These are phyloP conservation scores for Dufourea novaeangliae DNA, from an alignment of 1,140 invertebrate species.

Conservation along the genomic window DNA sequence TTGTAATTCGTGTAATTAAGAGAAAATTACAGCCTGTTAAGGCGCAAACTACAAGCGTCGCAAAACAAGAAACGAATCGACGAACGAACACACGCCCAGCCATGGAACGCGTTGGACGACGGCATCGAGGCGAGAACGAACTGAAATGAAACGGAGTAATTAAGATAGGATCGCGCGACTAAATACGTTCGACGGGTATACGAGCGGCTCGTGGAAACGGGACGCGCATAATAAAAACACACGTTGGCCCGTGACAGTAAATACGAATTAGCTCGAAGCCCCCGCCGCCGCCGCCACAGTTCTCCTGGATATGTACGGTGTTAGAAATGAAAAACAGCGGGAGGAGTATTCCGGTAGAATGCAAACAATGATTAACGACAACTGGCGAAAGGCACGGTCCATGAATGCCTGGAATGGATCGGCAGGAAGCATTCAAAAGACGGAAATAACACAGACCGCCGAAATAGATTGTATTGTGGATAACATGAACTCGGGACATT, in stretches of 20 bases:
- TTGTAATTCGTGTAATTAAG: conserved; percentile 40
- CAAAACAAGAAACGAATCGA: conserved; percentile 2
- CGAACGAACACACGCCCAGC: not conserved
- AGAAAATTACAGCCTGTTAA: conserved; percentile 23
- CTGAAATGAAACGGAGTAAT: conserved; percentile 30
- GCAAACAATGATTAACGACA: conserved; percentile 48
- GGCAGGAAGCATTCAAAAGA: not conserved
- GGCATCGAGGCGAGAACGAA: not conserved
- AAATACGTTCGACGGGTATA: not conserved
- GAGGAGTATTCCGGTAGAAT: conserved; percentile 20
- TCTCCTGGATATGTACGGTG: conserved; percentile 8
- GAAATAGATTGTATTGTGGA: not conserved
- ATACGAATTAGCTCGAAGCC: conserved; percentile 19
- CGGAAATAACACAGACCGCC: conserved; percentile 11
- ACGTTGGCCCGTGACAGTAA: conserved; percentile 17
- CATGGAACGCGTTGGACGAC: not conserved
- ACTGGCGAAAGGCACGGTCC: not conserved
- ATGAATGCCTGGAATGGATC: conserved; percentile 6
- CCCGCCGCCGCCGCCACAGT: too few relatives aligned
- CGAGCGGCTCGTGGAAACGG: not conserved
- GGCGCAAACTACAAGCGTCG: not conserved
- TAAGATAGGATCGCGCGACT: conserved; percentile 13
- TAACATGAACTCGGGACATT: not conserved
- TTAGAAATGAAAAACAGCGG: conserved; percentile 35
- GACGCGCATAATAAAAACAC: not conserved